Base-by-base conservation (phyloP, 2,797 vertebrate genomes). In the Rhadinocentrus ornatus region DNA sequence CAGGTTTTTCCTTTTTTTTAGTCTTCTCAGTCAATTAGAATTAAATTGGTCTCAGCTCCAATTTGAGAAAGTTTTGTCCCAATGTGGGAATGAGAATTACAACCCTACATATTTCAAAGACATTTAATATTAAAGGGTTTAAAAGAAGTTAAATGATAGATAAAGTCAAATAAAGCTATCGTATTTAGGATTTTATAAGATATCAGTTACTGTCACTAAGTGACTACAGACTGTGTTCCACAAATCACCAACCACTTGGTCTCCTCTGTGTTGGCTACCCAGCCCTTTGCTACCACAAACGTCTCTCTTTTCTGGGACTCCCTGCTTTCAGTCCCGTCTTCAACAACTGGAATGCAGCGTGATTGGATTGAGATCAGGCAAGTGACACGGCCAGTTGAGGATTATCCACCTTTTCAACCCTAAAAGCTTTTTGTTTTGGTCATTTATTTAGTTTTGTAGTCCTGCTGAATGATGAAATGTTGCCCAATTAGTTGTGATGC, bases 371-470 rank as follows among this genome's bases (percentile, higher is more conserved):
- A 55, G n/a, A 55, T 66, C 35, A 35, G 8, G 32, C 44, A 59
- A 35, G 37, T 39, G 37, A 15, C 37, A 39, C 2, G 13, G 52
- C 46, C 32, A 29, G 32, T 10, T n/a, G 12, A 5, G 41, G 44
- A 58, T 54, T n/a, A 46, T 73, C 44, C 27, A 31, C 26, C 55
- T 34, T 22, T 39, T 52, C 29, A 32, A 15, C 15, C 27, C 41
- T 11, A 65, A 53, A 60, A 54, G 11, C 37, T 44, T 15, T 44
- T 61, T 61, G 48, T 69, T 41, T 69, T 52, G 16, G 61, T 12
- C 27, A 16, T 22, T n/a, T 29, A 26, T 24, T 27, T 6, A 27
- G 50, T 53, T 8, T 6, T 53, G 50, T 26, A 6, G 50, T 53
- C 50, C 24, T 12, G 24, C 24, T 26, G 22, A 53, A 44, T 18